Conservation (phyloP, 2,888 invertebrate genomes). For the Elysia crispata region DNA sequence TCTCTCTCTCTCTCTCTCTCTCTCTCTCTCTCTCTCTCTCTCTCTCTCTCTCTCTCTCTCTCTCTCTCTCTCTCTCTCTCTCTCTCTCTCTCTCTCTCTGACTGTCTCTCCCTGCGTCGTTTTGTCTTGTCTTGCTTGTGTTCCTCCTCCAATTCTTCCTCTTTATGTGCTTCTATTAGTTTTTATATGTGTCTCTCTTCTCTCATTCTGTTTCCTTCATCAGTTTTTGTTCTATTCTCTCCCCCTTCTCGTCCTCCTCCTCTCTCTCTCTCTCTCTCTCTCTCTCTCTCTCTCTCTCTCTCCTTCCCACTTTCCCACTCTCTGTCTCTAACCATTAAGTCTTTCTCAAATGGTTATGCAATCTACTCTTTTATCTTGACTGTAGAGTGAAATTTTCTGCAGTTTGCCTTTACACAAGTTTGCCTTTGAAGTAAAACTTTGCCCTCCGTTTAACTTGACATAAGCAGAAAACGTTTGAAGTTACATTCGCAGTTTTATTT, state of each 20-base stretch:
- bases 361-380: too few relatives aligned
- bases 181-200: conserved; percentile 29
- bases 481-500: too few relatives aligned
- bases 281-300: conserved; percentile 29
- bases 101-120: conserved; percentile 26
- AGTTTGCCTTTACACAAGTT: too few relatives aligned
- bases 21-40: too few relatives aligned
- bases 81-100: conserved; percentile 32
- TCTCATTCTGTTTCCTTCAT: neutral
- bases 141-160: neutral
- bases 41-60: neutral
- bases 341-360: too few relatives aligned
- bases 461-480: too few relatives aligned
- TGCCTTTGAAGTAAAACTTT: too few relatives aligned
- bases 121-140: neutral
- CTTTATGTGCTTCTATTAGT: conserved; percentile 27
- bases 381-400: too few relatives aligned
- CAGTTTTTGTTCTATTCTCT: neutral
- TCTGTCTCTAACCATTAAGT: neutral
- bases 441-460: too few relatives aligned
- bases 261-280: conserved; percentile 36
- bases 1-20: neutral
- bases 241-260: conserved; percentile 27
- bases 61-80: conserved; percentile 16
- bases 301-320: conserved; percentile 5